Evolutionary conservation across 2,113 vertebrate genomes (phyloP), one percentile per base, ranked within the genome.

Genomic region (Cranoglanis bouderius): DNA sequence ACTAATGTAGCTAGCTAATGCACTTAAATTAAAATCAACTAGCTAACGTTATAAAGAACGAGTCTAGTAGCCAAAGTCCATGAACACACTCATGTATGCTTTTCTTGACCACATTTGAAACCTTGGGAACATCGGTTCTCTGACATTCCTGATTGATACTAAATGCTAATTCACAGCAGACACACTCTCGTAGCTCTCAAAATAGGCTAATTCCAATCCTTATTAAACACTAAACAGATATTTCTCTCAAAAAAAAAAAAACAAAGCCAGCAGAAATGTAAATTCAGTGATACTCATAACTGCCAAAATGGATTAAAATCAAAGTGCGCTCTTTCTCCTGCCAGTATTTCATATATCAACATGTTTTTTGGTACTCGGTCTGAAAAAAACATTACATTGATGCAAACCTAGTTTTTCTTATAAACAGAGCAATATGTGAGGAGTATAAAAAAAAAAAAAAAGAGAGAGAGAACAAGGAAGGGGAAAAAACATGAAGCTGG

Each of bases 381-480:
- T 32, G 63, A 29, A 63, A 29, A 63, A 72, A 6, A 35, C 3
- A 29, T 63, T 24, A 63, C 24, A 29, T 70, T 67, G 59, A 63
- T 65, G 4, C 29, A 65, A 70, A 19, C 21, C 29, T 53, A 82
- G 43, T 38, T 21, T 77, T 87, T 74, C 55, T 82, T 88, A 83
- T 57, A 74, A 77, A 86, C 87, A 89, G 14, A 77, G 63, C 78
- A 35, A 49, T 83, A 85, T 82, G 55, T 78, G 72, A 63, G 61
- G 65, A 43, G 59, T 65, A 49, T n/a, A 7, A 78, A 81, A 38
- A 70, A 38, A 19, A 16, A 24, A 12, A 75, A 26, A 32, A 43
- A 29, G 51, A 75, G 57, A 77, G 43, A 40, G 51, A 46, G 8
- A 72, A 38, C 4, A 55, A 87, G 24, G 43, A 40, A 70, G 18